Evolutionary conservation across 2,888 invertebrate genomes (phyloP), one percentile per base, ranked within the genome.

Genomic region (Noctuana brunneofusca): DNA sequence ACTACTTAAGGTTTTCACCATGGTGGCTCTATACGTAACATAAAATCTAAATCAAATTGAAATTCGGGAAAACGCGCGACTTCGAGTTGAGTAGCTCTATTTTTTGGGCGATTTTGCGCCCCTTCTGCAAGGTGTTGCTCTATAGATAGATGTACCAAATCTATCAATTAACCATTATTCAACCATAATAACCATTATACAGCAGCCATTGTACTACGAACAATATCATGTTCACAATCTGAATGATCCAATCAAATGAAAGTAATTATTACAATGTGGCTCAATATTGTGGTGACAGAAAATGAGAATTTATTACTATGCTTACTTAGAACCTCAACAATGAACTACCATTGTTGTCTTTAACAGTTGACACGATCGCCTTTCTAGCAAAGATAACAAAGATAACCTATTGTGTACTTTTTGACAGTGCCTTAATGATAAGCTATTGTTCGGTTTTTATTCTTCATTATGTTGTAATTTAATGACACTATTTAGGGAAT

Each of bases 361-460:
- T 43, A 43, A 16, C 41, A 43, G 41, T 43, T 43, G 41, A 43
- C 41, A 43, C 8, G 41, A 43, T 43, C 18, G 18, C 18, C 8
- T 43, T 43, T 43, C 41, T 43, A 9, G 41, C 41, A 43, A 18
- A 43, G 9, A 43, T 43, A 18, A 18, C 16, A 18, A 43, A 43
- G 41, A 43, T 43, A 43, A 43, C 18, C 9, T 43, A 14, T 41
- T 41, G 41, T 41, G 14, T 38, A 38, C 14, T 38, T 14, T 35
- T 38, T 38, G 38, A 14, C 38, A 38, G 5, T 14, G 2, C 18
- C 41, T 43, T 43, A 18, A 43, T 18, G 16, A 18, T 18, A 18
- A 43, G 16, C 41, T 41, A 41, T 41, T 41, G n/a, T 38, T 38
- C 14, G 4, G 16, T 16, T 16, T 3, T 9, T 41, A 16, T 38